These are phyloP conservation scores for Atlantisia rogersi DNA, from an alignment of 2,113 vertebrate species.

Conservation along the genomic window DNA sequence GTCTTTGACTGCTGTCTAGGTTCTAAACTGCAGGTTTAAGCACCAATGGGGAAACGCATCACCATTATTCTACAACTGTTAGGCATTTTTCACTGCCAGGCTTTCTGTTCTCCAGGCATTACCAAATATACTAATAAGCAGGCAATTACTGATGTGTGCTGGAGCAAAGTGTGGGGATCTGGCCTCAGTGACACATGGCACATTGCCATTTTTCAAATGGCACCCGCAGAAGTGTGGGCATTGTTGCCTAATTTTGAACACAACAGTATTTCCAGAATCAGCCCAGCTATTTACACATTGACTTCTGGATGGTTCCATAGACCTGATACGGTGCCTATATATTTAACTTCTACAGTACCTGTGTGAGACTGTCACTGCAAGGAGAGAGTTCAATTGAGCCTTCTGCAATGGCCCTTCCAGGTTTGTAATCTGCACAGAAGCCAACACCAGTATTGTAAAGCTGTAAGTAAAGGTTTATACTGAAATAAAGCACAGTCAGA, in stretches of 20 bases:
- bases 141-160: background rate
- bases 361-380: constrained; percentile 82
- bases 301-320: background rate
- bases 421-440: constrained; percentile 82
- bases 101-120: background rate
- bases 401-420: constrained; percentile 39
- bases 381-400: constrained; percentile 74
- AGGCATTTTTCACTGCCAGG: background rate
- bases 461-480: constrained; percentile 73
- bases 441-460: constrained; percentile 84
- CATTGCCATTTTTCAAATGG: background rate
- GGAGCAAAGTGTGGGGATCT: background rate
- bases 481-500: constrained; percentile 17
- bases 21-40: background rate
- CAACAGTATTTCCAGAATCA: background rate
- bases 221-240: background rate
- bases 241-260: background rate
- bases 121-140: background rate
- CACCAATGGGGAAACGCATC: background rate
- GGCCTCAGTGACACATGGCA: background rate
- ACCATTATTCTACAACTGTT: background rate
- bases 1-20: background rate
- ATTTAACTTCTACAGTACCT: constrained; percentile 71
- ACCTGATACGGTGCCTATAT: background rate
- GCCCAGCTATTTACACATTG: background rate